phyloP scores from a whole-genome alignment of 2,113 vertebrate genomes.

The Pardalotus punctatus region DNA sequence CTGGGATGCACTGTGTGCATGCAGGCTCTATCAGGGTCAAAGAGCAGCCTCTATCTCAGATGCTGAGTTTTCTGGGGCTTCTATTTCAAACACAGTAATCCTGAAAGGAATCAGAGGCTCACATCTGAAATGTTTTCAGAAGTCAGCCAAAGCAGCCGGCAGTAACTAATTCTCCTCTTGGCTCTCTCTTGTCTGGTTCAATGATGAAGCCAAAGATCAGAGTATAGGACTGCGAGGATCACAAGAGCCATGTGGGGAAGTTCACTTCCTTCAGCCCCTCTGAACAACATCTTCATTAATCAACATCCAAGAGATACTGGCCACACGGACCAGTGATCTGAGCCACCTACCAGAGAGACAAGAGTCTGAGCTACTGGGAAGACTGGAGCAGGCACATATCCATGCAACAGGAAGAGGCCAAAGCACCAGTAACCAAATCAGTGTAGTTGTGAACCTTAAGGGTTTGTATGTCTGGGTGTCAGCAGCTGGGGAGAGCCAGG shows the following conservation, averaged over 20 bases:
- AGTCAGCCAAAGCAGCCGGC: background rate
- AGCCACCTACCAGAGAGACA: background rate
- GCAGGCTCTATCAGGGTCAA: accelerated
- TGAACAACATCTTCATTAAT: background rate
- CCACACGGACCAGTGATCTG: background rate
- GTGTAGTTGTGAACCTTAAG: background rate
- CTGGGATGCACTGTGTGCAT: background rate
- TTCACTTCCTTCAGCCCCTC: background rate
- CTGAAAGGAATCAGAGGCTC: background rate
- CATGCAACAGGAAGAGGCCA: no score
- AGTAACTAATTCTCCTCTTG: background rate
- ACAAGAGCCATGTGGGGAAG: background rate
- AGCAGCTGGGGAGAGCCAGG: background rate
- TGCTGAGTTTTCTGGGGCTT: background rate
- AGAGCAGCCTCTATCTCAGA: background rate
- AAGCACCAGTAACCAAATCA: background rate
- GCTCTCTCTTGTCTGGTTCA: background rate
- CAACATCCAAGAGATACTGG: background rate
- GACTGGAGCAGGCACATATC: background rate
- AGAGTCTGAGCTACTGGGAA: background rate
- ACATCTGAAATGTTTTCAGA: background rate
- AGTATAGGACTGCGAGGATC: background rate
- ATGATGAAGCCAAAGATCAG: background rate
- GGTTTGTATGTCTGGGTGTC: background rate
- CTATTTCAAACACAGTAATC: background rate